Percentiles rank a stretch among this genome's conserved stretches.
Evolutionary conservation across 2,113 vertebrate species (phyloP).

Genomic region (Hydrolagus affinis): DNA sequence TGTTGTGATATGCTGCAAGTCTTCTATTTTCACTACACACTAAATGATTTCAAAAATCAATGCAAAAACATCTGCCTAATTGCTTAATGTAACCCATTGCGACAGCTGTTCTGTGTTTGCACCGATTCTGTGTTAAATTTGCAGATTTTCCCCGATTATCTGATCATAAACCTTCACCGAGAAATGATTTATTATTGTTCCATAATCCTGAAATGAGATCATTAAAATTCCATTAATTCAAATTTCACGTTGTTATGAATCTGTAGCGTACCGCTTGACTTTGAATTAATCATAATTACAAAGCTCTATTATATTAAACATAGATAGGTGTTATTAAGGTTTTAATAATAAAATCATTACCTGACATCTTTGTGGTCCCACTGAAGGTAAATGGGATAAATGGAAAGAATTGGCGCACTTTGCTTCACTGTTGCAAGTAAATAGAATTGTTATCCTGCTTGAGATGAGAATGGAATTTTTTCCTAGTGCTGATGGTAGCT

Average conservation of each 20-base stretch:
- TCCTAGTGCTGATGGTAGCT: too few relatives aligned
- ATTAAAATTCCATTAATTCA: conserved; percentile 27
- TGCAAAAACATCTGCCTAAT: not conserved
- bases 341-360: conserved; percentile 7
- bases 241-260: not conserved
- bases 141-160: not conserved
- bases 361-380: not conserved
- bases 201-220: not conserved
- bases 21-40: too few relatives aligned
- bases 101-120: not conserved
- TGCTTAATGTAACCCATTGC: not conserved
- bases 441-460: not conserved
- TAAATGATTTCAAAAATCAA: not conserved
- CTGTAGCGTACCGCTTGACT: not conserved
- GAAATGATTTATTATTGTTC: not conserved
- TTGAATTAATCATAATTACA: conserved; percentile 21
- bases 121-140: not conserved
- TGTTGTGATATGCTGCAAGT: too few relatives aligned
- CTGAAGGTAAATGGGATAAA: not conserved
- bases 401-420: not conserved
- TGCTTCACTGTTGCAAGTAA: not conserved
- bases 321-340: not conserved
- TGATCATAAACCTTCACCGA: not conserved
- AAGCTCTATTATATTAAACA: not conserved
- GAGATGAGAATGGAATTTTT: too few relatives aligned